Percentiles rank a stretch among this genome's conserved stretches.
phyloP scores from a whole-genome alignment of 1,140 invertebrate genomes.

The Drosophila ogumai region DNA sequence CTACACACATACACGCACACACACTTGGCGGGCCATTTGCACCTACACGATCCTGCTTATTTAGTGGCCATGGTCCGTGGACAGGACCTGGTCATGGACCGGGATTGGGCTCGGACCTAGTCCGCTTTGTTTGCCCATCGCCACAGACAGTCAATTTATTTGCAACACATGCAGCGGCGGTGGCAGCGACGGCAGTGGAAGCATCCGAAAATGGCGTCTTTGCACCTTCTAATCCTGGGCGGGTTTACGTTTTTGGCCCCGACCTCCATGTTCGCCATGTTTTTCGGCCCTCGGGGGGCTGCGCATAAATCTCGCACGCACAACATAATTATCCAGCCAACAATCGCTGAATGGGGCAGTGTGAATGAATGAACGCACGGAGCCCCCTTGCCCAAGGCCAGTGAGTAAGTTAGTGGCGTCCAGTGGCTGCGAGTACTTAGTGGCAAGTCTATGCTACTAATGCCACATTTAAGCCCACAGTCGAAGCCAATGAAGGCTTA shows the following conservation, averaged over 20 bases:
- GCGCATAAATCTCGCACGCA: conserved; percentile 77
- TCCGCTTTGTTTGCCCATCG: conserved; percentile 66
- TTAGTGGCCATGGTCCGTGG: conserved; percentile 60
- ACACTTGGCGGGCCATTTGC: conserved; percentile 53
- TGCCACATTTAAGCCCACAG: conserved; percentile 46
- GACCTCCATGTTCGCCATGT: conserved; percentile 5
- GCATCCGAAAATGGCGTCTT: conserved; percentile 64
- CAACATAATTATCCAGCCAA: conserved; percentile 83
- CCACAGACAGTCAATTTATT: conserved; percentile 79
- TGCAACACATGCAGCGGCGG: conserved; percentile 68
- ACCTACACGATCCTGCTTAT: conserved; percentile 72
- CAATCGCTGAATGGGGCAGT: conserved; percentile 74
- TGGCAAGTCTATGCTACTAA: conserved; percentile 33
- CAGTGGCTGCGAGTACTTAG: conserved; percentile 57
- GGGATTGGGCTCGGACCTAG: conserved; percentile 21
- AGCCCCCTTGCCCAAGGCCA: background rate
- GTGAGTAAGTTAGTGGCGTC: conserved; percentile 44
- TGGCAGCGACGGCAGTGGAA: conserved; percentile 15
- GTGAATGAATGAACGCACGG: conserved; percentile 31
- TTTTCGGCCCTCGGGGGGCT: conserved; percentile 25
- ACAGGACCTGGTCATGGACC: conserved; percentile 16
- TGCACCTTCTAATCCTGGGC: conserved; percentile 68
- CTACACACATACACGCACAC: conserved; percentile 30
- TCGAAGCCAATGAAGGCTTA: conserved; percentile 24
- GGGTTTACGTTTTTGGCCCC: conserved; percentile 33